These are phyloP conservation scores for Torymus auratus DNA, from an alignment of 2,888 invertebrate genomes.

Conservation along the genomic window DNA sequence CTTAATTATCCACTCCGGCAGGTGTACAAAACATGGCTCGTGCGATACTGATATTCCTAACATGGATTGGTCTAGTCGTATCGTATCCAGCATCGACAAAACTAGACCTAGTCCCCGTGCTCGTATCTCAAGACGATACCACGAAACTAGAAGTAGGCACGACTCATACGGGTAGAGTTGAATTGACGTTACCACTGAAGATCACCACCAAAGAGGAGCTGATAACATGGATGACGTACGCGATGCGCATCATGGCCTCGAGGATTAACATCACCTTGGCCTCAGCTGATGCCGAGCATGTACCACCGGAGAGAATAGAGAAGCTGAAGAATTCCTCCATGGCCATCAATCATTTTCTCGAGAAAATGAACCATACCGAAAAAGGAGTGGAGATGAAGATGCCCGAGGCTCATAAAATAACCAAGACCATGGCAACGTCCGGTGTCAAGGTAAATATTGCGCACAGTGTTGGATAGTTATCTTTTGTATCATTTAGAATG, in stretches of 20 bases:
- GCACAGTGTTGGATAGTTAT: too few relatives aligned
- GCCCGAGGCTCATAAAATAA: not conserved
- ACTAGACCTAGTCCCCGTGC: slow-evolving; percentile 12
- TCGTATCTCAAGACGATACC: not conserved
- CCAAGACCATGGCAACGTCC: not conserved
- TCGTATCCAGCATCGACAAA: slow-evolving; percentile 41
- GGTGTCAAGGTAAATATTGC: slow-evolving; percentile 31
- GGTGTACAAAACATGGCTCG: slow-evolving; percentile 32
- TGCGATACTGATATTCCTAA: not conserved
- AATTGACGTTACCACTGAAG: slow-evolving; percentile 68
- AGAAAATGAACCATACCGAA: slow-evolving; percentile 29
- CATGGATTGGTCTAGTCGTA: slow-evolving; percentile 26
- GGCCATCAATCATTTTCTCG: slow-evolving; percentile 37
- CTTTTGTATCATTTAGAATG: too few relatives aligned
- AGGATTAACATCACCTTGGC: slow-evolving; percentile 71
- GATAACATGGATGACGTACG: slow-evolving; percentile 71
- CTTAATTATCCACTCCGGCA: not conserved
- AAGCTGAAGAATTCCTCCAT: slow-evolving; percentile 47
- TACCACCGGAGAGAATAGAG: slow-evolving; percentile 48
- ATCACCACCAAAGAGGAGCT: slow-evolving; percentile 69
- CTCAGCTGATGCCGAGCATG: slow-evolving; percentile 12
- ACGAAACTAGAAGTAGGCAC: slow-evolving; percentile 37
- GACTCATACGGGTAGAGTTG: slow-evolving; percentile 59
- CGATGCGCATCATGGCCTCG: slow-evolving; percentile 72
- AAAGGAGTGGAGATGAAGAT: too few relatives aligned